Evolutionary conservation across 2,888 invertebrate genomes (phyloP), one percentile per base, ranked within the genome.

Genomic region (Lobophora halterata): DNA sequence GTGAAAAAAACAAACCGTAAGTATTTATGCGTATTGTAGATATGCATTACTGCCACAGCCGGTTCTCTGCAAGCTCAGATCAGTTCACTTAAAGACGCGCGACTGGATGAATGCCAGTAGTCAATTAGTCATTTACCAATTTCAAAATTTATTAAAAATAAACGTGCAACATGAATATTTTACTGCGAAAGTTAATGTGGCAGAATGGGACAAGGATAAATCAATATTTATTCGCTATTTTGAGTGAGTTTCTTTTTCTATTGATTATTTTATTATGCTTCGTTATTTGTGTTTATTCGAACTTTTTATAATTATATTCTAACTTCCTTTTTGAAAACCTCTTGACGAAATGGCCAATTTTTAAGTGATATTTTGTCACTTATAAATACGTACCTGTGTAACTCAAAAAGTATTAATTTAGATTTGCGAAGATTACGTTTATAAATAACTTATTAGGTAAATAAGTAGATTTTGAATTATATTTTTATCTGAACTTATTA

Each of bases 181-280:
- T 86, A 57, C 51, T 81, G 21, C 65, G 72, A n/a, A 83, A 77
- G 60, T 45, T 83, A 5, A 68, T 72, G 70, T 80, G 79, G 78
- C 61, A 71, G 35, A 85, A 78, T 65, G 86, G 86, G 26, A 72
- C 72, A 29, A 62, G 86, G 43, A 70, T 86, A 41, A 83, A 83
- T 49, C 86, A 87, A 52, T 86, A 86, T 65, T 43, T 86, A 33
- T 82, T 86, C 42, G 85, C 85, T 2, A 68, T 77, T 40, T 65
- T 86, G 21, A 70, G 86, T 87, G 50, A 86, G 86, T 85, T 49
- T 34, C 39, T 28, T 20, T 40, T 37, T 42, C 38, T 42, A 44
- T 35, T 37, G 10, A 37, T 21, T 30, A n/a, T 5, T n/a, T 31
- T 28, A 33, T 27, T 36, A n/a, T n/a, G n/a, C n/a, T n/a, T n/a